A percentile compares a stretch with the other conserved stretches of the same genome.
phyloP scores from a whole-genome alignment of 2,113 vertebrate species.

The Guaruba guarouba region DNA sequence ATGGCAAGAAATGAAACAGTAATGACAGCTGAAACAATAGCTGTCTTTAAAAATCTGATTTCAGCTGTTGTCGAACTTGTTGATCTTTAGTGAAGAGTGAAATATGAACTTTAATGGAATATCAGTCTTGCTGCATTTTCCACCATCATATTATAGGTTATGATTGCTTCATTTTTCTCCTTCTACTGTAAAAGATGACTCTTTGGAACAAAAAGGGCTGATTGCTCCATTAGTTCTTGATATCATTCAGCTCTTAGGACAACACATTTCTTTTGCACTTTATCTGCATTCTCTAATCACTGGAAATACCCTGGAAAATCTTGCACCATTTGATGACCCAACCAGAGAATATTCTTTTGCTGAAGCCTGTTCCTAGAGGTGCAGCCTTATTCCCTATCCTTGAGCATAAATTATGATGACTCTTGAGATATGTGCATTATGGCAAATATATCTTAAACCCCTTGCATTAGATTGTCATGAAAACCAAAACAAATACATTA shows the following conservation, averaged over 20 bases:
- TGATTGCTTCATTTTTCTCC: background rate
- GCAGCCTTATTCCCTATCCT: background rate
- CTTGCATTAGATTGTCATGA: background rate
- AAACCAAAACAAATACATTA: background rate
- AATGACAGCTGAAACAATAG: slow-evolving; percentile 36
- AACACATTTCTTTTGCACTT: background rate
- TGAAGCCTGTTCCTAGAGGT: background rate
- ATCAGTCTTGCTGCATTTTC: background rate
- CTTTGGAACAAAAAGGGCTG: background rate
- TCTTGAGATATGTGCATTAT: background rate
- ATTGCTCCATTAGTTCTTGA: background rate
- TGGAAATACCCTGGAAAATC: background rate
- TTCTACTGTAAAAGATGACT: slow-evolving; percentile 17
- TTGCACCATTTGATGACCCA: background rate
- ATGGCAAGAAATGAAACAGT: slow-evolving; percentile 37
- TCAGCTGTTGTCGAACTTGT: slow-evolving; percentile 8
- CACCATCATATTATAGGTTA: background rate
- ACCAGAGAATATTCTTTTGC: background rate
- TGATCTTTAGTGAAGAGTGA: slow-evolving; percentile 34
- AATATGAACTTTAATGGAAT: slow-evolving; percentile 16
- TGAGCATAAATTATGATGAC: background rate
- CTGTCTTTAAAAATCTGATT: background rate
- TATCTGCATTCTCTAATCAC: slow-evolving; percentile 14
- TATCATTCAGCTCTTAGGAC: background rate
- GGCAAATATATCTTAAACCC: background rate